Evolutionary conservation across 1,140 invertebrate species (phyloP).

Genomic region (Hycleus phaleratus): DNA sequence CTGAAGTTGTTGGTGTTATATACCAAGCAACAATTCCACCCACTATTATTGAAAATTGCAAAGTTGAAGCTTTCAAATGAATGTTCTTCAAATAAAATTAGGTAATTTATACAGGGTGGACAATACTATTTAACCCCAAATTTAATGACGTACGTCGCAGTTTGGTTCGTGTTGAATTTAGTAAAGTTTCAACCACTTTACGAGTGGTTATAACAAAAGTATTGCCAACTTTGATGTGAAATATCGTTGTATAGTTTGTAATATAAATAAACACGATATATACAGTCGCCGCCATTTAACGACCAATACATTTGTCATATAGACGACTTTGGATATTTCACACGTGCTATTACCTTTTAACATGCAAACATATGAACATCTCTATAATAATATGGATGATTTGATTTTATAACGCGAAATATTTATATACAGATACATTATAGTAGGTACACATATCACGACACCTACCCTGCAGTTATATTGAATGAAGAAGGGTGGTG

Average conservation of each 20-base stretch:
- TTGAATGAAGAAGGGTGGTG: neutral
- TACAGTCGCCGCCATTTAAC: neutral
- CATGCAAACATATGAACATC: slow-evolving; percentile 17
- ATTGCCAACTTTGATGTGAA: neutral
- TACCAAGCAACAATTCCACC: too few species aligned
- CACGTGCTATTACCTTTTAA: slow-evolving; percentile 21
- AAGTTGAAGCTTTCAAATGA: too few species aligned
- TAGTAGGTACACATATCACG: slow-evolving; percentile 4
- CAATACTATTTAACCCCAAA: too few species aligned
- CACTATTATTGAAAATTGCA: too few species aligned
- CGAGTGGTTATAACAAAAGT: too few species aligned
- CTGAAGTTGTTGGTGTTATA: too few species aligned
- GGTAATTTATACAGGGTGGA: too few species aligned
- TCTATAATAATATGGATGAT: slow-evolving; percentile 12
- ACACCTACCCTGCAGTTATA: slow-evolving; percentile 13
- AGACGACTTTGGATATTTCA: slow-evolving; percentile 11
- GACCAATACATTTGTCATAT: slow-evolving; percentile 18
- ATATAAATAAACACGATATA: slow-evolving; percentile 10
- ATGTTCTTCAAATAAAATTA: too few species aligned
- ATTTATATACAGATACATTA: slow-evolving; percentile 11
- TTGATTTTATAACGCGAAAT: slow-evolving; percentile 22
- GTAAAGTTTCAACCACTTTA: too few species aligned
- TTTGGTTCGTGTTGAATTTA: too few species aligned
- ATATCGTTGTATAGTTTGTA: slow-evolving; percentile 3
- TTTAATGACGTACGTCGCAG: too few species aligned